Evolutionary conservation across 2,888 invertebrate species (phyloP), one percentile per base, ranked within the genome.

Genomic region (Plutella xylostella): DNA sequence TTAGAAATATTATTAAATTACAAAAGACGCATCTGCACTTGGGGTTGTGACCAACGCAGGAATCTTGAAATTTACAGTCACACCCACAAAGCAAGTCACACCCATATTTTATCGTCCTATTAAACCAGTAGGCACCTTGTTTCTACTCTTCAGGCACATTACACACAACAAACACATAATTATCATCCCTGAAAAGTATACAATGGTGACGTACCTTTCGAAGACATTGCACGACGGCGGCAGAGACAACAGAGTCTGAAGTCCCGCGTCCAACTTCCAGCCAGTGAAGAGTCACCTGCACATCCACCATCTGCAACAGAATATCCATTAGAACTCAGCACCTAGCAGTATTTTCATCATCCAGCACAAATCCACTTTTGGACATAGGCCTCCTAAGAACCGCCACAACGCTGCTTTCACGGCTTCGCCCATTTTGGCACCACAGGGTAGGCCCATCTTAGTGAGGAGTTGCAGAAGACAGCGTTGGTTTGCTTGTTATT

Each of bases 181-280:
- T 9, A 28, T 2, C 4, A n/a, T 28, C 28, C n/a, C 2, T 28
- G 2, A n/a, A 7, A 25, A 28, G 28, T 12, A 4, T 28, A 28
- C n/a, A n/a, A 6, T 9, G 7, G 9, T 28, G 4, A 4, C 59
- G 53, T 62, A 94, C 94, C 83, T 93, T 92, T 57, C 90, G 87
- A 1, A 97, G 82, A 60, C 96, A 93, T 59, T 95, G 93, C 1
- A 91, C 88, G 1, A 93, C 90, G 11, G 93, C 87, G 0, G 97
- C 93, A 46, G 92, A 82, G 39, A 98, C 72, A 60, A 95, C 89
- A 0, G 94, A 90, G 42, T 92, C 90, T 0, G 94, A 90, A 0
- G 96, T 96, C 18, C 91, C 90, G 48, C 89, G 87, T 0, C 90
- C 88, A 11, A 89, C 78, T 61, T 90, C 88, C 42, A 94, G 83